These are phyloP conservation scores for Sebastes hubbsi DNA, from an alignment of 2,797 vertebrate species.

Conservation along the genomic window DNA sequence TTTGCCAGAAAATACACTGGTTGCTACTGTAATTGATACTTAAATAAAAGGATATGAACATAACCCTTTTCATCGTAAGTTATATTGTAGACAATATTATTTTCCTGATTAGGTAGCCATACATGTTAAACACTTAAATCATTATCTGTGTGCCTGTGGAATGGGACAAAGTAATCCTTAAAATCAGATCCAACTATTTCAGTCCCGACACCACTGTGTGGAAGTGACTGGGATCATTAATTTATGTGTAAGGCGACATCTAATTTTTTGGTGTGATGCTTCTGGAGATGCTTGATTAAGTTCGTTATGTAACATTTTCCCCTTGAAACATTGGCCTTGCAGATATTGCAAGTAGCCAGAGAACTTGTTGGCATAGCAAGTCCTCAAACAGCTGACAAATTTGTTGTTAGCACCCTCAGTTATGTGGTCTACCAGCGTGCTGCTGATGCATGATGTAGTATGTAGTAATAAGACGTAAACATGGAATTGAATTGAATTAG, in stretches of 20 bases:
- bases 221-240: too few relatives aligned
- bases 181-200: neutral
- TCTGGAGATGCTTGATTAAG: too few relatives aligned
- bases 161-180: neutral
- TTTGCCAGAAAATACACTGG: neutral
- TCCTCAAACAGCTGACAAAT: neutral
- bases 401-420: neutral
- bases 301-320: fast-evolving
- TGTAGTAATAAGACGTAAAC: too few relatives aligned
- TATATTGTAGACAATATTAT: neutral
- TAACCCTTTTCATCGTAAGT: neutral
- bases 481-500: too few relatives aligned
- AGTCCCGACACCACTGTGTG: neutral
- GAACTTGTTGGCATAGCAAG: too few relatives aligned
- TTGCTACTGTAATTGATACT: neutral
- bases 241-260: too few relatives aligned
- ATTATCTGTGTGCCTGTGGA: neutral
- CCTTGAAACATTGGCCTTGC: neutral
- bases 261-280: too few relatives aligned
- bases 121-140: neutral
- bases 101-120: neutral
- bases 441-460: too few relatives aligned
- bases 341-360: neutral
- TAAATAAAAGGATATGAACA: neutral
- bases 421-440: too few relatives aligned